Percentiles rank a stretch among this genome's conserved stretches.
Evolutionary conservation across 2,797 vertebrate species (phyloP).

Genomic region (Clamator glandarius): DNA sequence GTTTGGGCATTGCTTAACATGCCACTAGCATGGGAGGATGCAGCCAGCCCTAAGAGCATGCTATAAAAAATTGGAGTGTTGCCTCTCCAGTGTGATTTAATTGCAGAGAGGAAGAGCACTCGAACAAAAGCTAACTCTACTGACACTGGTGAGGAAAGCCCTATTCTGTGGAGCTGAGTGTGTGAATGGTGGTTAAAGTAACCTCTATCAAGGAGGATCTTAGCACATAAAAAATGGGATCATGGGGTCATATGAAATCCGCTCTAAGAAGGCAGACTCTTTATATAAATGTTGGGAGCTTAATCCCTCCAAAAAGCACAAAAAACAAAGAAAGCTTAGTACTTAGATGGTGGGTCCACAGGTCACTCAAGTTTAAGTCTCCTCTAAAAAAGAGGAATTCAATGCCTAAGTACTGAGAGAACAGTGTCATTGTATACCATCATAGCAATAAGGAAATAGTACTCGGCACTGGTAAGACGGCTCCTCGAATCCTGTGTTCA

Average conservation of each 20-base stretch:
- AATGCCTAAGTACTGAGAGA: constrained; percentile 43
- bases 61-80: not conserved
- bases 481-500: too few relatives aligned
- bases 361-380: constrained; percentile 46
- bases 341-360: constrained; percentile 10
- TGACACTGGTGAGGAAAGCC: not conserved
- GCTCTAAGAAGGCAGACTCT: constrained; percentile 26
- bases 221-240: constrained; percentile 56
- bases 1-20: not conserved
- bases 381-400: constrained; percentile 45
- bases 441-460: constrained; percentile 21
- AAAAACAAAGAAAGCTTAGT: constrained; percentile 63
- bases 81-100: not conserved
- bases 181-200: constrained; percentile 43
- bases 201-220: constrained; percentile 45
- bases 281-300: constrained; percentile 53
- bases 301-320: constrained; percentile 45
- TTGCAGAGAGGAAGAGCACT: not conserved
- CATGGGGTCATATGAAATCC: constrained; percentile 56
- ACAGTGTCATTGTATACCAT: constrained; percentile 20
- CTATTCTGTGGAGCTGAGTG: not conserved
- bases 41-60: not conserved
- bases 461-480: too few relatives aligned
- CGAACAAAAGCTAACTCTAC: constrained; percentile 32
- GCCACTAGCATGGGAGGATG: not conserved